Base-by-base conservation (phyloP, 2,888 invertebrate species). In the Microctonus brassicae region DNA sequence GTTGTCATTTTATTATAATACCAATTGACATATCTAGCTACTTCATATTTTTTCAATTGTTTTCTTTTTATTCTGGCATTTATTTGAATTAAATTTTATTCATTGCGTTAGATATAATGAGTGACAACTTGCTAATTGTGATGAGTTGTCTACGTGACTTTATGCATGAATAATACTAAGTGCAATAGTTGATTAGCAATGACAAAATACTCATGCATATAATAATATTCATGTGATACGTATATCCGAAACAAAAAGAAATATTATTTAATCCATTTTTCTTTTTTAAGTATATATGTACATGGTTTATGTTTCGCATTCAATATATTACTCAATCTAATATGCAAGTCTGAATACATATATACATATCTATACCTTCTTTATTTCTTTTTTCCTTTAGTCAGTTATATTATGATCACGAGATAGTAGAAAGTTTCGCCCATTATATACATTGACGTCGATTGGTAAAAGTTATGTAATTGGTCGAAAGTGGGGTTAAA, bases 1-100 rank as follows among this genome's bases (percentile, higher is more conserved):
- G 81, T 79, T 78, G 77, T 76, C 73, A 76, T 75, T 78, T 73
- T 60, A 73, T 47, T 17, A n/a, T 60, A 73, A 17, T 17, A n/a
- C 2, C 7, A 7, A 17, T 47, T 17, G 70, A 66, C 72, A 17
- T 39, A 69, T 61, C 52, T 29, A 47, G 34, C 29, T 29, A 17
- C 1, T 33, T 53, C 24, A 53, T 33, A 5, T 33, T 34, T 17
- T 17, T 65, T 11, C 13, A 17, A n/a, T 53, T 53, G 26, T 53
- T 29, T 26, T 65, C 3, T 33, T 22, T 20, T 53, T 55, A n/a
- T 58, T 13, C 39, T 34, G 36, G 5, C 57, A 57, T 0, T n/a
- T 52, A 17, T n/a, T 63, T 17, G 26, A 39, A 42, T 26, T 63
- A 17, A 9, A 47, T 17, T 47, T 47, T 17, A 17, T 47, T n/a